Base-by-base conservation (phyloP, 2,888 invertebrate species). In the Perdita meconis region DNA sequence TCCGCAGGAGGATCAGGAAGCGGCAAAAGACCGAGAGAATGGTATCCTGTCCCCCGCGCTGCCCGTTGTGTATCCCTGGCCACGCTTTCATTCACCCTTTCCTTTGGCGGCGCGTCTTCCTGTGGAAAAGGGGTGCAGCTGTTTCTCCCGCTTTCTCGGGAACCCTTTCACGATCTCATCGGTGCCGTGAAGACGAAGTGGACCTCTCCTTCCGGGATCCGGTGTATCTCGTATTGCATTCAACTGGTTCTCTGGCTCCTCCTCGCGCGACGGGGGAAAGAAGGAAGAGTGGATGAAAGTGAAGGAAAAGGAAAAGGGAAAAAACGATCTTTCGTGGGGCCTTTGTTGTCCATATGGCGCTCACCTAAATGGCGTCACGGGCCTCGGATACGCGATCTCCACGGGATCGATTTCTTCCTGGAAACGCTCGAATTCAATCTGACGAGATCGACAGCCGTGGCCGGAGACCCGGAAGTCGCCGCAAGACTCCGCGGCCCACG, bases 401-500 rank as follows among this genome's bases (percentile, higher is more conserved):
- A 42, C 57, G 56, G 72, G 60, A 66, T 57, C 71, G 79, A 76
- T 87, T 86, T 79, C 85, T 87, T 86, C 83, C 81, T 74, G 86
- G 82, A 87, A 87, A 85, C 69, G 44, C 13, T 79, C 76, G 79
- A 83, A 85, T 85, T 85, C 76, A 75, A 81, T 85, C 79, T 73
- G 47, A 78, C 34, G 71, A 64, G 84, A 85, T 79, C 81, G 77
- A 76, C 73, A 72, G 63, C 60, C 74, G 10, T 40, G 65, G 44
- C 26, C 13, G 36, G 55, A 80, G 70, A 81, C 82, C 86, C 88
- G 88, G 86, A 88, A 88, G 88, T 87, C 75, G 78, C 3, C 47
- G 38, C 72, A 50, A 47, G 66, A 65, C 63, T 47, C 55, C 38
- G 60, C 83, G 68, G 50, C 81, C 83, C 75, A 83, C 82, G 80